Evolutionary conservation across 1,140 invertebrate species (phyloP), one percentile per base, ranked within the genome.

Genomic region (Dendroctonus ponderosae): DNA sequence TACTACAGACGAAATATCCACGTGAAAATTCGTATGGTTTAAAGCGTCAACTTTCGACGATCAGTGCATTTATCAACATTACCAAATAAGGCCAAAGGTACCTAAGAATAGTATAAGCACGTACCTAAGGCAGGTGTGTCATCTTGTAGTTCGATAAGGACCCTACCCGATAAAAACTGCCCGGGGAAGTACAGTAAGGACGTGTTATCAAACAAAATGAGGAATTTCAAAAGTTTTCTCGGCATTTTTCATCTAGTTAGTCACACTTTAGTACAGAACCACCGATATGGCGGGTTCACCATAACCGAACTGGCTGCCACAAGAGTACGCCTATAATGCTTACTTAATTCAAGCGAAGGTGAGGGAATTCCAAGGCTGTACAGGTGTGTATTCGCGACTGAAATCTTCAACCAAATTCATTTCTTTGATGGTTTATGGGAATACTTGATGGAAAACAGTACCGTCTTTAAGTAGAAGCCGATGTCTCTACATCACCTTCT

Each of bases 171-270:
- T 59, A 97, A 82, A 79, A 96, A 96, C 78, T 96, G 87, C 39
- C 94, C 91, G 49, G 94, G 93, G 76, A 96, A 96, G 79, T 96
- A 97, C 43, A 97, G 80, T 40, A 96, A 82, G 71, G 92, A 95
- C 41, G 93, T 92, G 78, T 96, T 96, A 79, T 97, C 94, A 80
- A 97, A 94, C 46, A 96, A 85, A 74, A 97, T 96, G 26, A 96
- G 82, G 81, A 97, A 97, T 80, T 96, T 96, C 70, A 93, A 85
- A 68, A 97, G 81, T 80, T 96, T 96, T 73, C 90, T 83, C 60
- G 91, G 88, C 90, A 92, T 92, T 77, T 79, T 85, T 58, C 54
- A 64, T 62, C 58, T 60, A 61, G 8, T 56, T 61, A 37, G 49
- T 42, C 15, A 26, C 43, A 60, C 58, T 60, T 9, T 9, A 50